These are phyloP conservation scores for Lamprologus tigripictilis DNA, from an alignment of 2,113 vertebrate species.

Conservation along the genomic window DNA sequence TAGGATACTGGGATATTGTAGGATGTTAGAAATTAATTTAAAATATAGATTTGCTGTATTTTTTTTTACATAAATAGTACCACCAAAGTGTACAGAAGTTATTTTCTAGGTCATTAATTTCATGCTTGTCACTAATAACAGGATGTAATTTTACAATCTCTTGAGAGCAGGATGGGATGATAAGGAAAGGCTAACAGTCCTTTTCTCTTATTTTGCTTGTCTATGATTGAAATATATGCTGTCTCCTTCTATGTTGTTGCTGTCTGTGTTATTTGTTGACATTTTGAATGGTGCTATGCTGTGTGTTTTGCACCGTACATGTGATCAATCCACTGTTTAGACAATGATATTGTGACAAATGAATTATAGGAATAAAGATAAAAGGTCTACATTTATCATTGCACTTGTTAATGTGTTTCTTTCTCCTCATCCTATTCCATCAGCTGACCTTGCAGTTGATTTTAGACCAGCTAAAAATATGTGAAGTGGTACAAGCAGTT, in stretches of 20 bases:
- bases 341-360: neutral
- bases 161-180: neutral
- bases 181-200: neutral
- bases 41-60: neutral
- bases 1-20: neutral
- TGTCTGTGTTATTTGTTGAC: neutral
- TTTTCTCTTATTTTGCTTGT: neutral
- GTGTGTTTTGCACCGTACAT: neutral
- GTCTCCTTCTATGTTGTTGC: neutral
- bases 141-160: slow-evolving; percentile 6
- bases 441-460: neutral
- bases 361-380: neutral
- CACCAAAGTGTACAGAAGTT: neutral
- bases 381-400: neutral
- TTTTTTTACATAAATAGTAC: neutral
- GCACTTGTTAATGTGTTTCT: neutral
- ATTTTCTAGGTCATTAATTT: neutral
- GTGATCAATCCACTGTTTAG: neutral
- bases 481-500: neutral
- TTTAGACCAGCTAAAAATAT: neutral
- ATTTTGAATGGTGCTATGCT: neutral
- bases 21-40: neutral
- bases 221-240: neutral
- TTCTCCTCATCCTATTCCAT: neutral
- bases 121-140: neutral